Base-by-base conservation (phyloP, 2,797 vertebrate species). In the Cryptoprocta ferox region DNA sequence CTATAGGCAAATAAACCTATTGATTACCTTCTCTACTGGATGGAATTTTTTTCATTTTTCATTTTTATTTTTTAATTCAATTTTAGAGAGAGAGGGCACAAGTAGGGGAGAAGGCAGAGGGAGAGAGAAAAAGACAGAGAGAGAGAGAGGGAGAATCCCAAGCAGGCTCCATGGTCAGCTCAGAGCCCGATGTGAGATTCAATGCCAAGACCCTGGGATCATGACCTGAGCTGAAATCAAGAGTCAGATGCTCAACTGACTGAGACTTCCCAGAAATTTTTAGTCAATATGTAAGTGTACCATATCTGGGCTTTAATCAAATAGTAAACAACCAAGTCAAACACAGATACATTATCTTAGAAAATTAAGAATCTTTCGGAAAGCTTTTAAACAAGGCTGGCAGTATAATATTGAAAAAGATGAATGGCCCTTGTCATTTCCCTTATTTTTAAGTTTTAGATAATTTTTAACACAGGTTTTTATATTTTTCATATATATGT, bases 341-440 rank as follows among this genome's bases (percentile, higher is more conserved):
- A 80, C 50, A 48, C 48, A 80, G 26, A 59, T 78, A 90, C 11
- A 71, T 66, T 96, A 48, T 91, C 53, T 56, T 68, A 79, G 42
- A 87, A 95, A 95, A 86, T 86, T 81, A 85, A 75, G 45, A 90
- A 79, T 53, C 59, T 24, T 45, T 88, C 15, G 32, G 59, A 45
- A 88, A 50, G 35, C 2, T 91, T 95, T 82, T 30, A 83, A 80
- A 79, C 30, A 85, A 88, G 26, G 66, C 18, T 45, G 37, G 10
- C 37, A 78, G 13, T 18, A 59, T 86, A 87, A 71, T 16, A 35
- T 15, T 78, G 80, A 86, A 80, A 70, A 92, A 89, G 30, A 75
- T 4, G 35, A 19, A 15, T 45, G 42, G 37, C 21, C 50, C 61
- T 93, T 26, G 80, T 76, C 26, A 37, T 91, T 92, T 85, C 42